Percentiles rank a stretch among this genome's conserved stretches.
phyloP scores from a whole-genome alignment of 2,888 invertebrate species.

The Clanis bilineata region DNA sequence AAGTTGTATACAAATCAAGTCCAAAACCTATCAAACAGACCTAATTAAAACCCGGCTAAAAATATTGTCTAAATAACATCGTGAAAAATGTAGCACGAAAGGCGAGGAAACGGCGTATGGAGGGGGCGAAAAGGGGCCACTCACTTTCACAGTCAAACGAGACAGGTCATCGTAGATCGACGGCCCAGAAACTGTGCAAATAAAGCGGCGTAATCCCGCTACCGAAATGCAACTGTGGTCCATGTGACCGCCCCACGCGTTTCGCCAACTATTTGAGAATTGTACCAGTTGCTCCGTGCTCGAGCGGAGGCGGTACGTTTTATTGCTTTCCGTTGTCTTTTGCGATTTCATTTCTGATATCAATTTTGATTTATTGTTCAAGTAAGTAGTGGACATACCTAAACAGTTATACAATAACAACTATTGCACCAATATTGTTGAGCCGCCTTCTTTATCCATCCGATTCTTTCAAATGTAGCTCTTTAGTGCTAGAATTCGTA shows the following conservation, averaged over 20 bases:
- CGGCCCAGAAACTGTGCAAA: conserved; percentile 64
- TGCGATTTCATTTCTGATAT: not conserved
- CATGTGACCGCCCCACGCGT: conserved; percentile 40
- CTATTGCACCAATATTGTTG: not conserved
- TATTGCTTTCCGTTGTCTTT: conserved; percentile 7
- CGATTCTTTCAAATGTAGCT: not conserved
- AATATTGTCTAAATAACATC: not conserved
- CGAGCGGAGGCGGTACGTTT: not conserved
- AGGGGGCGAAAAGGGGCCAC: conserved; percentile 34
- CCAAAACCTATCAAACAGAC: not conserved
- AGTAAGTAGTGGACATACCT: not conserved
- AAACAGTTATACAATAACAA: not conserved
- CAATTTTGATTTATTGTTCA: not conserved
- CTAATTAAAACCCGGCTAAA: not conserved
- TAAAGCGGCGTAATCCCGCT: conserved; percentile 49
- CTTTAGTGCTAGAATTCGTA: too few relatives aligned
- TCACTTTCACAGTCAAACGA: conserved; percentile 39
- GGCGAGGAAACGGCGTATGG: not conserved
- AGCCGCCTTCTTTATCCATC: not conserved
- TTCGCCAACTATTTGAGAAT: conserved; percentile 35
- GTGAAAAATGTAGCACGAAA: conserved; percentile 8
- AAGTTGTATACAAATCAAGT: not conserved
- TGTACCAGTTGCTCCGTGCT: conserved; percentile 6
- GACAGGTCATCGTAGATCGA: conserved; percentile 67
- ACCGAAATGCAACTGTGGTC: conserved; percentile 34